A percentile compares a stretch with the other conserved stretches of the same genome.
These are phyloP conservation scores for Muntiacus muntjak DNA, from an alignment of 2,113 vertebrate genomes.

Conservation along the genomic window DNA sequence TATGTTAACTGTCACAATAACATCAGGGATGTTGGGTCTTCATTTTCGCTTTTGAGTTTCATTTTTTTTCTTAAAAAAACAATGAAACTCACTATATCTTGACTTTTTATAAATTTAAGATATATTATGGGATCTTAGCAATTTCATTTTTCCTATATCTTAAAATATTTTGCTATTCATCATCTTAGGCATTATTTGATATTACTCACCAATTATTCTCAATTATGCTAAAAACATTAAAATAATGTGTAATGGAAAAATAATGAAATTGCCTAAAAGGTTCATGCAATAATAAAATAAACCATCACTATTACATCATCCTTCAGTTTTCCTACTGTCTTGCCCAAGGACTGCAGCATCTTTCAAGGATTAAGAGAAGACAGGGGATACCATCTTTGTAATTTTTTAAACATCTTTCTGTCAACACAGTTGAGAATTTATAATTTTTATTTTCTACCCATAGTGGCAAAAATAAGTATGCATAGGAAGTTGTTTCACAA, in stretches of 20 bases:
- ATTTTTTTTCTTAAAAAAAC: neutral
- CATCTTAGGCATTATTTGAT: neutral
- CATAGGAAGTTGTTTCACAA: neutral
- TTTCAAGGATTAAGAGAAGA: neutral
- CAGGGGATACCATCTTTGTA: neutral
- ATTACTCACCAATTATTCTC: neutral
- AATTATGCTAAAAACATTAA: neutral
- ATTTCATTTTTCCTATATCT: neutral
- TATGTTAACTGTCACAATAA: neutral
- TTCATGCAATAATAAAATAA: neutral
- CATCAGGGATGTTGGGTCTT: neutral
- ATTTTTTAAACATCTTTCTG: neutral
- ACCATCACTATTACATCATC: neutral
- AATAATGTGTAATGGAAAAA: neutral
- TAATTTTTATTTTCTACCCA: neutral
- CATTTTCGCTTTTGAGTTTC: neutral
- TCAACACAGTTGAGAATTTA: neutral
- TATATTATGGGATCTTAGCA: neutral
- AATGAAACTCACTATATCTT: neutral
- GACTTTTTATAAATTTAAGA: conserved; percentile 8
- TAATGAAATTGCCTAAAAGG: neutral
- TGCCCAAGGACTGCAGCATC: neutral
- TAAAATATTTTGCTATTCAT: neutral
- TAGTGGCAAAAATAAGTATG: neutral
- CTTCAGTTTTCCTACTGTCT: neutral